Percentiles rank a stretch among this genome's conserved stretches.
phyloP scores from a whole-genome alignment of 2,888 invertebrate species.

The Ariolimax columbianus region DNA sequence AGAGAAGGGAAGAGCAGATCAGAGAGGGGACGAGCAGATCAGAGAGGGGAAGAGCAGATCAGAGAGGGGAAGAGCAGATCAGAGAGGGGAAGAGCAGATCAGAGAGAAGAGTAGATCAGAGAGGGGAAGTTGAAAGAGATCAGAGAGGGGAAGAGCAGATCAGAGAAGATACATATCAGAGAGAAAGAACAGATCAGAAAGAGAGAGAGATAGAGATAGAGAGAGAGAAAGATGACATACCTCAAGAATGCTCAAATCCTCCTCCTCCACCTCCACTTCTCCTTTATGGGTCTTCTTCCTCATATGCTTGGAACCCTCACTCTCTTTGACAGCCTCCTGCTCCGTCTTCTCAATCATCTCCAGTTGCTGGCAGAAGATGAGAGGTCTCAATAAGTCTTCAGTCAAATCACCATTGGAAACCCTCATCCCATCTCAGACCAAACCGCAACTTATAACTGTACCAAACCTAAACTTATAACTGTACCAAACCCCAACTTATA shows the following conservation, averaged over 20 bases:
- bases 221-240: constrained; percentile 46
- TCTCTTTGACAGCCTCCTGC: constrained; percentile 70
- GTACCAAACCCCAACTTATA: too few species aligned
- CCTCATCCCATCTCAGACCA: too few species aligned
- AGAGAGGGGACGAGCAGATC: too few species aligned
- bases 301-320: constrained; percentile 60
- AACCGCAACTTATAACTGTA: too few species aligned
- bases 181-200: neutral
- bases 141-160: neutral
- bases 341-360: constrained; percentile 78
- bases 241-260: constrained; percentile 74
- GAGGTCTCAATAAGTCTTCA: too few species aligned
- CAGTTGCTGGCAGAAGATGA: constrained; percentile 63
- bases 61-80: neutral
- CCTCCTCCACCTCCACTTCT: constrained; percentile 82
- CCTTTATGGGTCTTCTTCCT: constrained; percentile 94
- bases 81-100: neutral
- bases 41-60: neutral
- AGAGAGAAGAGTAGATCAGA: neutral
- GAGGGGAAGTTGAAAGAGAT: neutral
- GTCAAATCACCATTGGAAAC: too few species aligned
- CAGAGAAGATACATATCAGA: neutral
- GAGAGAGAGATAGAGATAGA: neutral
- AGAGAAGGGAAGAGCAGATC: too few species aligned
- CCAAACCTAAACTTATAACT: too few species aligned